Conservation (phyloP, 2,113 vertebrate genomes). For the Alligator sinensis region DNA sequence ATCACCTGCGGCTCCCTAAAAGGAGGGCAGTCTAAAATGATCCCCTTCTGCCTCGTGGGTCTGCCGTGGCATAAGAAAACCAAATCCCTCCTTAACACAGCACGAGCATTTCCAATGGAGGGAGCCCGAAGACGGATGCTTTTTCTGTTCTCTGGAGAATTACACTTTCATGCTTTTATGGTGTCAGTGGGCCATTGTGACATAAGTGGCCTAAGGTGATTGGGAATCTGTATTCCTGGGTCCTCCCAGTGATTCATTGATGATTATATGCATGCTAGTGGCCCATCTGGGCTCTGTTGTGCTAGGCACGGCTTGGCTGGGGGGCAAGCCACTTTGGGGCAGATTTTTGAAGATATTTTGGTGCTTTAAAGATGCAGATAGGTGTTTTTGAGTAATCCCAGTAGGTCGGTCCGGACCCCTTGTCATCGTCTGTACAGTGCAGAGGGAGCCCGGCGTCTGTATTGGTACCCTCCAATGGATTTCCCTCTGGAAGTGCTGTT, state of each 20-base stretch:
- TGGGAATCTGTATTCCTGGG: accelerated
- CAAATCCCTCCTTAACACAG: not conserved
- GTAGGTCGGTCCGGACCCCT: not conserved
- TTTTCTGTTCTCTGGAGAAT: not conserved
- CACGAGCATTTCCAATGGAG: not conserved
- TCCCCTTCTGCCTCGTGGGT: not conserved
- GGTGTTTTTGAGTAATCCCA: not conserved
- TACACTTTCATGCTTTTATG: not conserved
- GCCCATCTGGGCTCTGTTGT: accelerated
- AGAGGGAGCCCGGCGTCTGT: not conserved
- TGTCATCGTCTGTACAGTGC: not conserved
- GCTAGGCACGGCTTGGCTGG: too few relatives aligned
- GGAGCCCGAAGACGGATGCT: not conserved
- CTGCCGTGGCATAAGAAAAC: not conserved
- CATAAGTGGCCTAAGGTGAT: accelerated
- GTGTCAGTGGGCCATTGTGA: not conserved
- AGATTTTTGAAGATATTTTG: not conserved
- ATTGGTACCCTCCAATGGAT: not conserved
- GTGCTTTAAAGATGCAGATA: not conserved
- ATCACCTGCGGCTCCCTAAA: not conserved
- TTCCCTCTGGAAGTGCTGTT: not conserved
- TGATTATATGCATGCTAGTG: accelerated
- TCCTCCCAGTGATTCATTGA: accelerated
- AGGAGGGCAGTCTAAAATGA: not conserved
- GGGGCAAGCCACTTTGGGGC: not conserved